Percentiles rank a stretch among this genome's conserved stretches.
Evolutionary conservation across 2,797 vertebrate species (phyloP).

Genomic region (Melanotaenia trifasciata): DNA sequence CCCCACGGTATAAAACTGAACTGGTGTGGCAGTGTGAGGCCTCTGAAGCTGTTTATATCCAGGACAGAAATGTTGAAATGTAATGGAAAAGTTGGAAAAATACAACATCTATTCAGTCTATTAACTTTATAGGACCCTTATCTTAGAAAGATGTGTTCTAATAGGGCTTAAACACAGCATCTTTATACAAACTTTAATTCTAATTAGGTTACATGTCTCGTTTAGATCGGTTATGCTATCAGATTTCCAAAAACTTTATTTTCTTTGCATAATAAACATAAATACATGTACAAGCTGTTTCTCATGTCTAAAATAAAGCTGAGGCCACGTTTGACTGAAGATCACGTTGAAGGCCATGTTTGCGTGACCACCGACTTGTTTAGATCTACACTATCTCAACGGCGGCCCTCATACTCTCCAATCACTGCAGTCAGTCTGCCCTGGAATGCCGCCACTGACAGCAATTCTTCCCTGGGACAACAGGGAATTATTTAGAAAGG

Average conservation of each 20-base stretch:
- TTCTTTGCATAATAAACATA: neutral
- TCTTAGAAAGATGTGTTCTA: neutral
- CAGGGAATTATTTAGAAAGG: conserved; percentile 74
- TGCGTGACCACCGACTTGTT: conserved; percentile 66
- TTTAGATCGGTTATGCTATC: neutral
- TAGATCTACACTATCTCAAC: conserved; percentile 55
- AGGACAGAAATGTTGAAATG: conserved; percentile 34
- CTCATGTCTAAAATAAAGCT: neutral
- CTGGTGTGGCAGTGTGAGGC: neutral
- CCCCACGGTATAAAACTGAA: neutral
- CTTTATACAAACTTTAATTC: neutral
- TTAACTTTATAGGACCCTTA: neutral
- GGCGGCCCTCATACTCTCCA: conserved; percentile 53
- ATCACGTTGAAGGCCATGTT: conserved; percentile 61
- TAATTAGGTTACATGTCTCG: neutral
- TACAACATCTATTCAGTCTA: neutral
- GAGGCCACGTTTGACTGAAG: conserved; percentile 12
- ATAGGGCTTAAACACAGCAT: neutral
- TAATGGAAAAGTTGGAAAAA: conserved; percentile 9
- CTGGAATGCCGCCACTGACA: conserved; percentile 71
- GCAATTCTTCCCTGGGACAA: conserved; percentile 67
- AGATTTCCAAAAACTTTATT: neutral
- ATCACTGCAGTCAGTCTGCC: conserved; percentile 61
- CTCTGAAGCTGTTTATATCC: conserved; percentile 2
- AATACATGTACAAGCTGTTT: no score